Evolutionary conservation across 2,888 invertebrate genomes (phyloP).

Genomic region (Pristionchus maxplancki): DNA sequence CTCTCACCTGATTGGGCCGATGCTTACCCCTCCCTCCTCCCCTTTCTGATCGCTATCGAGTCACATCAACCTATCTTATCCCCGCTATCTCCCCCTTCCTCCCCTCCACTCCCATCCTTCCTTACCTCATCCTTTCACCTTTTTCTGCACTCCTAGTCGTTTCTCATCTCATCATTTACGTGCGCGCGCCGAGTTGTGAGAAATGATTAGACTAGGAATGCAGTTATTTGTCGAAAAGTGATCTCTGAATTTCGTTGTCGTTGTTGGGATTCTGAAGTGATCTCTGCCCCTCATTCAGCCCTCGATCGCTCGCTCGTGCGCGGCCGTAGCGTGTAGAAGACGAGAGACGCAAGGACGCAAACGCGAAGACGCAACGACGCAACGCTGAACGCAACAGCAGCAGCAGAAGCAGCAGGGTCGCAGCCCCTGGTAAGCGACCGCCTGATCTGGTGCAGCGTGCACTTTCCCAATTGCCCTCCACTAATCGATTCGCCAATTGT

Average conservation of each 20-base stretch:
- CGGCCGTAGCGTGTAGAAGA: background rate
- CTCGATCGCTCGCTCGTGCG: background rate
- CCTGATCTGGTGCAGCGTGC: background rate
- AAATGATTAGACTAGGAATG: background rate
- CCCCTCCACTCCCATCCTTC: background rate
- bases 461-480: background rate
- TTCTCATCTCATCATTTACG: background rate
- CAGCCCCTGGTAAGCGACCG: background rate
- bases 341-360: background rate
- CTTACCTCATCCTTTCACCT: conserved; percentile 2
- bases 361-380: background rate
- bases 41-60: background rate
- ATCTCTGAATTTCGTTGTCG: background rate
- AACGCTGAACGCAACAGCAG: background rate
- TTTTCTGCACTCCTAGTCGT: conserved; percentile 32
- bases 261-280: background rate
- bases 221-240: background rate
- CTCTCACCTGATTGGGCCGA: conserved; percentile 2
- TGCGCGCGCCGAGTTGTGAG: background rate
- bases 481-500: background rate
- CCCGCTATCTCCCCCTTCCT: background rate
- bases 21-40: background rate
- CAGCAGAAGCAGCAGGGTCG: background rate
- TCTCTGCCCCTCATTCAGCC: conserved; percentile 26
- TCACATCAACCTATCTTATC: background rate